A percentile compares a stretch with the other conserved stretches of the same genome.
Evolutionary conservation across 2,113 vertebrate species (phyloP).

Genomic region (Picathartes gymnocephalus): DNA sequence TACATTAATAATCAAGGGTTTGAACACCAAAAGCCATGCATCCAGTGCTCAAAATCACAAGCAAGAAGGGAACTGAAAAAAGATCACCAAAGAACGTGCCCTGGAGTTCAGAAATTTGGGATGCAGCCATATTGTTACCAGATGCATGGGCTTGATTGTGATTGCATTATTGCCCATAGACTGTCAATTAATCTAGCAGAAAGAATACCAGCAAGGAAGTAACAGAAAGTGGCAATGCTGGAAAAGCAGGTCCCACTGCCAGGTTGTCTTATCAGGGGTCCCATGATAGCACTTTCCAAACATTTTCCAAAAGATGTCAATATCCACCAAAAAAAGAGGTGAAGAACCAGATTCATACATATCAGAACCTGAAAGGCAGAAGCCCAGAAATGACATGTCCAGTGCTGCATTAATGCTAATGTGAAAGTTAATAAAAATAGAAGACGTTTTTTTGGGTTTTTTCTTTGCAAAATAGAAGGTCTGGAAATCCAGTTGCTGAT

Average conservation of each 20-base stretch:
- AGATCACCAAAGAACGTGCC: neutral
- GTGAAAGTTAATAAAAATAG: neutral
- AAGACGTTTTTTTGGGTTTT: accelerated
- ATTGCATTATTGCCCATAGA: slow-evolving; percentile 34
- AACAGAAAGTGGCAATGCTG: neutral
- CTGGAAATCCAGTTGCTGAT: neutral
- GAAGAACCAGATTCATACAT: neutral
- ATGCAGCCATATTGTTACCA: neutral
- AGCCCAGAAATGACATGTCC: neutral
- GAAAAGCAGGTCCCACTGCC: neutral
- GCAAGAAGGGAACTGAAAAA: neutral
- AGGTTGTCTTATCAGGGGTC: neutral
- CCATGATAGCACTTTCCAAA: neutral
- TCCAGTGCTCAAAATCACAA: neutral
- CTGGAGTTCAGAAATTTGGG: neutral
- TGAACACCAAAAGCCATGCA: slow-evolving; percentile 19
- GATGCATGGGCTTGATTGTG: slow-evolving; percentile 44
- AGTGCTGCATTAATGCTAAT: neutral
- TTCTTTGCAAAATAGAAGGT: neutral
- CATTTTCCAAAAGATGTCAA: neutral
- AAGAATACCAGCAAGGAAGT: neutral
- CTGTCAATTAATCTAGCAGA: slow-evolving; percentile 41
- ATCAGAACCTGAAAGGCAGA: neutral
- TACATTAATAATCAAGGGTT: slow-evolving; percentile 60
- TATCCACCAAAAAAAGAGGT: neutral